These are phyloP conservation scores for Phaenicophaeus curvirostris DNA, from an alignment of 2,797 vertebrate genomes.

Conservation along the genomic window DNA sequence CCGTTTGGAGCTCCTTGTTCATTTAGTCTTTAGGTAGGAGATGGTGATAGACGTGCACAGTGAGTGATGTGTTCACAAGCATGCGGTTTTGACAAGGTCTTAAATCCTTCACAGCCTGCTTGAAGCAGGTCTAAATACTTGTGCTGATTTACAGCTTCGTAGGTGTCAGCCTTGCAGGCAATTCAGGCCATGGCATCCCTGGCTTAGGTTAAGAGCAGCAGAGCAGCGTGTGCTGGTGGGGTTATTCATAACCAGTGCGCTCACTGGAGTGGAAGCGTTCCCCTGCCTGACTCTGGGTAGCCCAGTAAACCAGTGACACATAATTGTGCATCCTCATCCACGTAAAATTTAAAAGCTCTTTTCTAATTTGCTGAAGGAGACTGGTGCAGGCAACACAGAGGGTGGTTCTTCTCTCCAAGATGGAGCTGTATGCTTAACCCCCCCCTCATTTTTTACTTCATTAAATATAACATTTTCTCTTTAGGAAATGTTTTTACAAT, in stretches of 20 bases:
- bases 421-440: not conserved
- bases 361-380: not conserved
- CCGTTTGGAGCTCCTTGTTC: not conserved
- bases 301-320: fast-evolving
- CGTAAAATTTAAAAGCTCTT: not conserved
- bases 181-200: not conserved
- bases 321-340: fast-evolving
- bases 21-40: not conserved
- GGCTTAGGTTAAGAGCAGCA: fast-evolving
- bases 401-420: not conserved
- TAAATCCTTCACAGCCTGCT: not conserved
- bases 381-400: not conserved
- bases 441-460: not conserved
- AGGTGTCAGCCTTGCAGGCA: not conserved
- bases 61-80: fast-evolving
- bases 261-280: fast-evolving
- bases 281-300: fast-evolving
- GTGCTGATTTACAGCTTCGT: not conserved
- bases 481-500: not conserved
- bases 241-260: fast-evolving
- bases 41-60: fast-evolving
- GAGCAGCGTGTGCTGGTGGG: not conserved
- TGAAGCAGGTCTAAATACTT: not conserved
- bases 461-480: not conserved
- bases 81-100: fast-evolving